Base-by-base conservation (phyloP, 2,888 invertebrate genomes). In the Eupithecia exiguata region DNA sequence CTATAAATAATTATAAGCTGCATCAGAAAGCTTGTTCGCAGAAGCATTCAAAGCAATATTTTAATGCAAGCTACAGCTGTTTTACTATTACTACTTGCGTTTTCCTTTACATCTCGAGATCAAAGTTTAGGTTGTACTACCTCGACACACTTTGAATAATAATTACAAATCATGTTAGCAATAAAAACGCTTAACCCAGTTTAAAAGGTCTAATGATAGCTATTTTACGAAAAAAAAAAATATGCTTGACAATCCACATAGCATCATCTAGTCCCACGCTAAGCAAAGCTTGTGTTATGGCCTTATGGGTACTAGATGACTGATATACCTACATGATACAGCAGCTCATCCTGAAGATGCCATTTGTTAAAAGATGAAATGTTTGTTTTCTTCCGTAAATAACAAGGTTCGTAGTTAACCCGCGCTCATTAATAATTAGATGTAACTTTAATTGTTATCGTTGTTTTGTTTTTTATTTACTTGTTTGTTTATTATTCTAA, bases 121-220 rank as follows among this genome's bases (percentile, higher is more conserved):
- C 78, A 73, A 79, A 74, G 68, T 72, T 76, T 77, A 76, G 79
- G 66, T 75, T 72, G 74, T 79, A 79, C 80, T 82, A 78, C 86
- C 85, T 87, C 86, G 85, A 85, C 87, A 87, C 72, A 86, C 84
- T 84, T 65, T 36, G 36, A 65, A 35, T 62, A 18, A 62, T 62
- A 62, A 62, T 9, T 65, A 38, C 65, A 10, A 5, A n/a, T 12
- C 36, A 65, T 62, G 62, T 35, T 62, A 25, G 14, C 12, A 62
- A 62, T 62, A 62, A 62, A 21, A 62, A 62, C 18, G 36, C 10
- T 65, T 18, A 36, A 21, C 63, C 38, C 21, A n/a, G 35, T 63
- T 30, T 30, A 18, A 7, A 36, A 35, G 9, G 3, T n/a, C 84
- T 77, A 74, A 74, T 30, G 73, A 83, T 74, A 74, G 74, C 25